Evolutionary conservation across 1,140 invertebrate genomes (phyloP).

Genomic region (Drosophila navojoa): DNA sequence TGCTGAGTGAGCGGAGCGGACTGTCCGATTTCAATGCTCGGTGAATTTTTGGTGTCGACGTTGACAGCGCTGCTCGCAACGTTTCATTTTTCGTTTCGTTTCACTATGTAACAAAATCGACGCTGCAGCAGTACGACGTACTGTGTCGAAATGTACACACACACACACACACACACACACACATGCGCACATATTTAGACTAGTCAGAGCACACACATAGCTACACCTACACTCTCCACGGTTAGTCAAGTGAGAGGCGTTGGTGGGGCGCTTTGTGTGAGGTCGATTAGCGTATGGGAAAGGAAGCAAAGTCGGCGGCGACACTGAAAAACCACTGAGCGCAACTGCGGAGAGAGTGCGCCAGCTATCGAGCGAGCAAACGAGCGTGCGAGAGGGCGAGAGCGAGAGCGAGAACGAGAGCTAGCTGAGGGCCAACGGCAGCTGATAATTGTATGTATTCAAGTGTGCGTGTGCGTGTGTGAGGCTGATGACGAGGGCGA

Average conservation of each 20-base stretch:
- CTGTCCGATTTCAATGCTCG: slow-evolving; percentile 52
- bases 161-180: slow-evolving; percentile 19
- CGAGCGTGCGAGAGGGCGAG: slow-evolving; percentile 36
- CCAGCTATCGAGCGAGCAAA: slow-evolving; percentile 29
- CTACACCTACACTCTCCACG: slow-evolving; percentile 61
- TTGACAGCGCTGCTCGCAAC: slow-evolving; percentile 51
- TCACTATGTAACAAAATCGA: slow-evolving; percentile 44
- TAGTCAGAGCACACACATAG: slow-evolving; percentile 16
- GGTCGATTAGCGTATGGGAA: slow-evolving; percentile 68
- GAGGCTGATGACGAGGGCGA: slow-evolving; percentile 40
- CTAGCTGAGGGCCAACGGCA: slow-evolving; percentile 62
- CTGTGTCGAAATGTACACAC: slow-evolving; percentile 44
- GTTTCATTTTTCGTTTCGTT: slow-evolving; percentile 69
- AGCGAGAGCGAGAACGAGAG: slow-evolving; percentile 20
- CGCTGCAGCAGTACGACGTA: slow-evolving; percentile 19
- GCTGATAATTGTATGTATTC: slow-evolving; percentile 63
- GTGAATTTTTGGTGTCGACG: slow-evolving; percentile 50
- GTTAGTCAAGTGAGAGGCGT: slow-evolving; percentile 46
- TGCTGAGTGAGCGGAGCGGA: slow-evolving; percentile 24
- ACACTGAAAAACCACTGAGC: slow-evolving; percentile 66
- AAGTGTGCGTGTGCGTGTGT: slow-evolving; percentile 15
- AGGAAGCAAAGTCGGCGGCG: slow-evolving; percentile 56
- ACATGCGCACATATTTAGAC: neutral
- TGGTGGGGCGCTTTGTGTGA: slow-evolving; percentile 59
- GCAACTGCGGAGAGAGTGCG: slow-evolving; percentile 42